Evolutionary conservation across 2,797 vertebrate species (phyloP).

Genomic region (Artibeus lituratus): DNA sequence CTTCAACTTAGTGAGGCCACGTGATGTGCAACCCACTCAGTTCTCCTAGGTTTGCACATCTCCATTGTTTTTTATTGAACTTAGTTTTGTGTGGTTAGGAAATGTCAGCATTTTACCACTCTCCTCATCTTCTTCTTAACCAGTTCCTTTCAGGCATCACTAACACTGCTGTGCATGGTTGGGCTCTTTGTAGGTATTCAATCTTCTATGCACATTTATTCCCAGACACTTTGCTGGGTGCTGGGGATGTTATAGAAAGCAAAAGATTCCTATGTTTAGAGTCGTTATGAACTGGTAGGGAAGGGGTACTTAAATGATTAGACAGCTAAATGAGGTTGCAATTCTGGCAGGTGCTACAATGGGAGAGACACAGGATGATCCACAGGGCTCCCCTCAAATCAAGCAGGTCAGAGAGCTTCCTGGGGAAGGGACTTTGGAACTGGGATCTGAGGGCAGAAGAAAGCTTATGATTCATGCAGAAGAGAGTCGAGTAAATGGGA

Average conservation of each 20-base stretch:
- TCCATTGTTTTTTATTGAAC: not conserved
- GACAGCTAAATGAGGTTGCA: not conserved
- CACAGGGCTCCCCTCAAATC: not conserved
- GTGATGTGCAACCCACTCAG: not conserved
- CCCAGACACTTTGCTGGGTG: not conserved
- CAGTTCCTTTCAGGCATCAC: not conserved
- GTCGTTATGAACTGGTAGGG: not conserved
- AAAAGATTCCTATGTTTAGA: not conserved
- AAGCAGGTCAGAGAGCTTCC: not conserved
- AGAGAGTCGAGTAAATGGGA: not conserved
- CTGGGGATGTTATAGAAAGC: not conserved
- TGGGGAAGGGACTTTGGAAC: not conserved
- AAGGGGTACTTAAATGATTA: not conserved
- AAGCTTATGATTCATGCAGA: not conserved
- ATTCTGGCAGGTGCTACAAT: not conserved
- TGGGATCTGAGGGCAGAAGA: not conserved
- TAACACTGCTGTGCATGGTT: not conserved
- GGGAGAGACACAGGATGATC: not conserved
- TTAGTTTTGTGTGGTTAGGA: not conserved
- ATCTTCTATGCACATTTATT: not conserved
- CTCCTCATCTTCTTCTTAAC: not conserved
- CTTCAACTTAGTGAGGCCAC: not conserved
- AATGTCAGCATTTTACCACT: not conserved
- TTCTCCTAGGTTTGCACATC: slow-evolving; percentile 7
- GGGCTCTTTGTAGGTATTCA: not conserved